Base-by-base conservation (phyloP, 2,113 vertebrate species). In the Electrona antarctica region DNA sequence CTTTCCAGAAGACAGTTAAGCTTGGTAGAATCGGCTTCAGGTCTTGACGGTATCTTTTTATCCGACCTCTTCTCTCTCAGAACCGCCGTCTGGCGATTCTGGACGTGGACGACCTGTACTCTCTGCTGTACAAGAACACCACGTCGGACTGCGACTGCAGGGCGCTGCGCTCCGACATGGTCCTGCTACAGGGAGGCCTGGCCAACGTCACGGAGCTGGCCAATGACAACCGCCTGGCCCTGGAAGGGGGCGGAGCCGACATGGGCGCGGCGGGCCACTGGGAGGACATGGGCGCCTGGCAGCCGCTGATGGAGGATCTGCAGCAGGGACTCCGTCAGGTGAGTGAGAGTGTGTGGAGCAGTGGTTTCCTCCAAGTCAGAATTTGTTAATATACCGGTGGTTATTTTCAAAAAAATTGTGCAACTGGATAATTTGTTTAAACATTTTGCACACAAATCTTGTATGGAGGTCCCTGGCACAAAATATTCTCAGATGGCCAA, bases 131-230 rank as follows among this genome's bases (percentile, higher is more conserved):
- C 77, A 78, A 61, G 3, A 83, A 80, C 58, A 50, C 67, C 28
- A 86, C 74, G 79, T 8, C 61, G 0, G 57, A 71, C 72, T 96
- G 95, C 45, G 86, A 94, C 52, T 98, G 95, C 48, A 82, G 84
- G 13, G 87, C 69, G 9, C 69, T 93, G 52, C 50, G 67, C 64
- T 66, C 81, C 1, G 74, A 74, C 0, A 3, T 93, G 28, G 68
- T 55, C 0, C 46, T 0, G 0, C 73, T 93, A 74, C 77, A 90
- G 67, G 46, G 84, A 73, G 87, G 82, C 8, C 65, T 94, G 58
- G 83, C 77, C 58, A 95, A 95, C 2, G 83, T 89, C 58, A 93
- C 90, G 0, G 79, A 80, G 0, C 75, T 90, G 57, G 91, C 80
- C 60, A 85, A 86, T 0, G 83, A 92, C 28, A 93, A 94, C 81